Conservation (phyloP, 37 sponge, comb jelly and placozoan species). For the Aplysina aerophoba region DNA sequence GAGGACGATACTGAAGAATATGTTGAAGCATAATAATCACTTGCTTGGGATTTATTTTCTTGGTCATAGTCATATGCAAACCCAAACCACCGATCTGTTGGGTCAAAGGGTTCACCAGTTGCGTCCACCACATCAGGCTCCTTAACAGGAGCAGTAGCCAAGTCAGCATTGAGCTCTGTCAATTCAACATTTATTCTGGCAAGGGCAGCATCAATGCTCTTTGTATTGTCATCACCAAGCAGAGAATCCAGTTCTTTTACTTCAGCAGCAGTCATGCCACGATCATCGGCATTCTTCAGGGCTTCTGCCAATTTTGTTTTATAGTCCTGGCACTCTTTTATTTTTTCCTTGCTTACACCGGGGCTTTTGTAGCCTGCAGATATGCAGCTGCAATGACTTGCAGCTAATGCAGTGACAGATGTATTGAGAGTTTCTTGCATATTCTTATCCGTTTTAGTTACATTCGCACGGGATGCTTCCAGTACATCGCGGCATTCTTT, state of each 20-base stretch:
- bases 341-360: not conserved
- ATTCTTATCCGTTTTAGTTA: too few species aligned
- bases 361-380: not conserved
- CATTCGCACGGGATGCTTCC: too few species aligned
- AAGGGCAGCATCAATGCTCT: not conserved
- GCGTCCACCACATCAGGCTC: not conserved
- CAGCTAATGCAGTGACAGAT: too few species aligned
- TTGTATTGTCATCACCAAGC: not conserved
- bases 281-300: not conserved
- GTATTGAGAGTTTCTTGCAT: too few species aligned
- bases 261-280: not conserved
- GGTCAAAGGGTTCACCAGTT: not conserved
- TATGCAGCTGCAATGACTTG: not conserved
- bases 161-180: not conserved
- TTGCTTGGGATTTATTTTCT: not conserved
- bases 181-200: not conserved
- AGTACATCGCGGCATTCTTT: not conserved
- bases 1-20: not conserved
- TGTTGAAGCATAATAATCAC: not conserved
- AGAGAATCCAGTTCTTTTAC: not conserved
- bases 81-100: not conserved
- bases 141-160: conserved; percentile 1
- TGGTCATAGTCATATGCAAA: not conserved
- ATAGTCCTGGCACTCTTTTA: not conserved
- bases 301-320: not conserved